Conservation (phyloP, 2,888 invertebrate species). For the Ephialtes manifestator region DNA sequence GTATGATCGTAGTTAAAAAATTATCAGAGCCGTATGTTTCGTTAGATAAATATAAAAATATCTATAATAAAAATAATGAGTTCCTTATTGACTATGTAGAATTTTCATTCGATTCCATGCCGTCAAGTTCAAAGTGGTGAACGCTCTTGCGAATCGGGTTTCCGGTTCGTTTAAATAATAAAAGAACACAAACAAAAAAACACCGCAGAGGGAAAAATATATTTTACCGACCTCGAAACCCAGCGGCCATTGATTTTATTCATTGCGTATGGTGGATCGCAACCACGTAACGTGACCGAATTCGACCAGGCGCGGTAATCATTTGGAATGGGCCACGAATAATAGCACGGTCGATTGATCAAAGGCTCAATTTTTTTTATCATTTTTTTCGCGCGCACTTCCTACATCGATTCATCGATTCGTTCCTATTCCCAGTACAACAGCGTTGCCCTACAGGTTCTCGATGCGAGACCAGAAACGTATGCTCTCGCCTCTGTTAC, state of each 20-base stretch:
- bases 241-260: conserved; percentile 19
- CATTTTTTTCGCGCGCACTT: conserved; percentile 31
- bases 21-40: too few relatives aligned
- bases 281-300: not conserved
- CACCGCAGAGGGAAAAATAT: not conserved
- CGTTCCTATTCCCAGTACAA: not conserved
- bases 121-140: conserved; percentile 17
- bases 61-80: not conserved
- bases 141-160: conserved; percentile 18
- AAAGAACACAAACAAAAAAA: conserved; percentile 24
- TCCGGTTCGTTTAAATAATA: conserved; percentile 50
- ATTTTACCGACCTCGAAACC: conserved; percentile 31
- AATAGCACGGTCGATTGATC: conserved; percentile 55
- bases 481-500: conserved; percentile 12
- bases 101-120: conserved; percentile 36
- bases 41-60: too few relatives aligned
- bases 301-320: conserved; percentile 1
- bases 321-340: conserved; percentile 25
- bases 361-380: conserved; percentile 51
- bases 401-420: conserved; percentile 7
- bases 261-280: not conserved
- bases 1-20: too few relatives aligned
- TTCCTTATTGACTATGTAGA: not conserved
- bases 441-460: not conserved
- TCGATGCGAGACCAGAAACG: conserved; percentile 15